phyloP scores from a whole-genome alignment of 2,888 invertebrate genomes.

The Chrysolina oricalcia region DNA sequence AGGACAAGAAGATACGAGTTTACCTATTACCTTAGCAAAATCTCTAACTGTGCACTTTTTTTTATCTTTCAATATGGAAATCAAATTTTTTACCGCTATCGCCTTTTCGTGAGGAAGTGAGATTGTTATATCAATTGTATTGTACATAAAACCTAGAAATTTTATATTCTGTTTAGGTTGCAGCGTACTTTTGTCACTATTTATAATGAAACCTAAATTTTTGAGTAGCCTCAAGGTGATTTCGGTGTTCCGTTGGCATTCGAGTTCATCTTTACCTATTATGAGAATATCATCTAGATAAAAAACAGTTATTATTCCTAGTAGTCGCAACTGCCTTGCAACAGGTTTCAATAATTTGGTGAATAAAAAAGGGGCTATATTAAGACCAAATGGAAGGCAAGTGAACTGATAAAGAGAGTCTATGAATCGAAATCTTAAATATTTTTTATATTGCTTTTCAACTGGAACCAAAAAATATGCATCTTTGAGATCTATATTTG shows the following conservation, averaged over 20 bases:
- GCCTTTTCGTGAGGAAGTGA: background rate
- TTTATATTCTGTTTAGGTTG: background rate
- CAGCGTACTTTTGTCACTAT: background rate
- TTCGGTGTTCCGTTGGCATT: background rate
- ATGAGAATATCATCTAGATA: slow-evolving; percentile 54
- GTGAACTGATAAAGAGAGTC: slow-evolving; percentile 53
- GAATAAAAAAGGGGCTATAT: slow-evolving; percentile 43
- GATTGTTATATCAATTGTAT: background rate
- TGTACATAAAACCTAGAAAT: background rate
- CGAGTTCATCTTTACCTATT: slow-evolving; percentile 22
- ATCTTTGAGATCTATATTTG: slow-evolving; percentile 49
- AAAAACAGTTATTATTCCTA: slow-evolving; percentile 42
- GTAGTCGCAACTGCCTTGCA: slow-evolving; percentile 36
- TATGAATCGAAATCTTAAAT: slow-evolving; percentile 53
- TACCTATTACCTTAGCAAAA: too few species aligned
- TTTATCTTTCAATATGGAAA: background rate
- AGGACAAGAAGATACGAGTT: too few species aligned
- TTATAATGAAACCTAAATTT: background rate
- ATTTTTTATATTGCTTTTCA: slow-evolving; percentile 47
- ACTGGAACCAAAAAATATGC: slow-evolving; percentile 55
- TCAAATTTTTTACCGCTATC: background rate
- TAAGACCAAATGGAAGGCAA: slow-evolving; percentile 51
- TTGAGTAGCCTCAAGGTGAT: background rate
- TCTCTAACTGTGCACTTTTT: too few species aligned
- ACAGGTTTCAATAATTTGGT: slow-evolving; percentile 59